Conservation (phyloP, 2,113 vertebrate genomes). For the Ictidomys tridecemlineatus region DNA sequence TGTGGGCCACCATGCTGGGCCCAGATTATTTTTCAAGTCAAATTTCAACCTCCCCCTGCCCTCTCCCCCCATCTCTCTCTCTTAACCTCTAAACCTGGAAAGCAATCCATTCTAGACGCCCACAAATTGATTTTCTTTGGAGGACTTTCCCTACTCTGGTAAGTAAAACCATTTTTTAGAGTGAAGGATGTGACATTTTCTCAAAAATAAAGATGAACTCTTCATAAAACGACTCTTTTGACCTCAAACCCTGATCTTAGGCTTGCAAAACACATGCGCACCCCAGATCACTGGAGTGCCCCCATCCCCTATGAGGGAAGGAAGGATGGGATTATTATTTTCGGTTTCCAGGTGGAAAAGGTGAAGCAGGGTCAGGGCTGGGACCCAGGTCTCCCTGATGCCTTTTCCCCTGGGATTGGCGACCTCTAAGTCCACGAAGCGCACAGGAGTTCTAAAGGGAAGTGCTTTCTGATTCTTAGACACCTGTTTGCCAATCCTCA, state of each 20-base stretch:
- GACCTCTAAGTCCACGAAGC: neutral
- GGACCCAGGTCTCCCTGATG: neutral
- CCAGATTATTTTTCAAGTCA: slow-evolving; percentile 43
- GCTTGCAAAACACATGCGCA: neutral
- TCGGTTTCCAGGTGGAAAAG: neutral
- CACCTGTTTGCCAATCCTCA: neutral
- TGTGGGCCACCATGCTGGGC: no score
- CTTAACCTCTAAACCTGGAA: neutral
- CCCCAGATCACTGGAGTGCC: neutral
- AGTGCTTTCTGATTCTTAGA: neutral
- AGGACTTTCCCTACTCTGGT: neutral
- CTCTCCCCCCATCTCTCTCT: no score
- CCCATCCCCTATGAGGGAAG: neutral
- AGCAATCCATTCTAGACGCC: neutral
- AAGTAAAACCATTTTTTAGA: neutral
- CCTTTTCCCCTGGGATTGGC: neutral
- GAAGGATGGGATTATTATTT: neutral
- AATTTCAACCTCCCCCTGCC: neutral
- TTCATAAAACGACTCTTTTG: neutral
- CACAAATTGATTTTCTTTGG: neutral
- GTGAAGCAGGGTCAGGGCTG: neutral
- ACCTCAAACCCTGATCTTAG: neutral
- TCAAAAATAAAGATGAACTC: neutral
- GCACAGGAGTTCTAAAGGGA: neutral
- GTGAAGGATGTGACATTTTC: neutral